phyloP scores from a whole-genome alignment of 2,888 invertebrate genomes.

The Platycheirus rosarum region DNA sequence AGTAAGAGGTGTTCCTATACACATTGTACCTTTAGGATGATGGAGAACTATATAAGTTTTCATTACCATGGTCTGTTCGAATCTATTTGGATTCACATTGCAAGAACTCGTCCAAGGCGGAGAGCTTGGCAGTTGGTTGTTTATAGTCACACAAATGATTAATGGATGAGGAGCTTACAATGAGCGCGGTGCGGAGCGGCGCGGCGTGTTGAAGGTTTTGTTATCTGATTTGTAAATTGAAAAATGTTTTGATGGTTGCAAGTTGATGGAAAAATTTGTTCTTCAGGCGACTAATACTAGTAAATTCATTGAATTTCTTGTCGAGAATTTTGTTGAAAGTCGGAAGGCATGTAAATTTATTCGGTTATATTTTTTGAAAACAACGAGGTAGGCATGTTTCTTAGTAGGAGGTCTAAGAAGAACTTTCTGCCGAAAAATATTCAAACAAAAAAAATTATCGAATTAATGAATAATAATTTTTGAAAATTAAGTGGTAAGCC shows the following conservation, averaged over 20 bases:
- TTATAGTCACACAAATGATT: constrained; percentile 1
- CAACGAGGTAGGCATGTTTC: no score
- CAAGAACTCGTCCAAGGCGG: neutral
- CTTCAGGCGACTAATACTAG: neutral
- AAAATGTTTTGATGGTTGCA: constrained; percentile 2
- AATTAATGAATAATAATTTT: no score
- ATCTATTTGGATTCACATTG: neutral
- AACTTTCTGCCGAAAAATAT: no score
- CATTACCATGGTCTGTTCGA: constrained; percentile 9
- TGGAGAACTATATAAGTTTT: constrained; percentile 32
- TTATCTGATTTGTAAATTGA: constrained; percentile 19
- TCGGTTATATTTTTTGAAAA: no score
- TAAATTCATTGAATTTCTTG: constrained; percentile 10
- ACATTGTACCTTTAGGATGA: constrained; percentile 6
- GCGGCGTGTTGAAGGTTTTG: neutral
- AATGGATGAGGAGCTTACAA: neutral
- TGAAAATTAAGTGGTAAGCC: no score
- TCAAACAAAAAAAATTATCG: no score
- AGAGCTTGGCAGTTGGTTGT: neutral
- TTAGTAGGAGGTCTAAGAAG: no score
- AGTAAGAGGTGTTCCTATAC: neutral
- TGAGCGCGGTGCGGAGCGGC: neutral
- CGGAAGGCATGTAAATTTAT: no score
- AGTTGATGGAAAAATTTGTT: constrained; percentile 10
- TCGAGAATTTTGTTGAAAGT: neutral